These are phyloP conservation scores for Orycteropus afer DNA, from an alignment of 2,113 vertebrate genomes.

Conservation along the genomic window DNA sequence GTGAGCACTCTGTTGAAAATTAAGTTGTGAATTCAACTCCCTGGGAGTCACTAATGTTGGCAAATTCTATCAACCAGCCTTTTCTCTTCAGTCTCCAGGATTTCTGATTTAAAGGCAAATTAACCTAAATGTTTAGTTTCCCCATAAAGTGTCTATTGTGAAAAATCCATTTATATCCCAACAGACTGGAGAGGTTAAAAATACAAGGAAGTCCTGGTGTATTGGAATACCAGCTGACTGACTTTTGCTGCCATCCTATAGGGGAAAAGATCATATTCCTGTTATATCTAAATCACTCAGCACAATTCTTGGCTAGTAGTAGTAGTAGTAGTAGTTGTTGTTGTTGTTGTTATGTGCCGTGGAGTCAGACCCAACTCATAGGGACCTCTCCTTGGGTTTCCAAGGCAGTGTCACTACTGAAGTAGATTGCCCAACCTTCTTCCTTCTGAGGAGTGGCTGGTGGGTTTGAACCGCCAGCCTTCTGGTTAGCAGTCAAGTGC, in stretches of 20 bases:
- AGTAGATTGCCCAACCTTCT: too few relatives aligned
- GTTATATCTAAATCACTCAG: not conserved
- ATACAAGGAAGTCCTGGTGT: not conserved
- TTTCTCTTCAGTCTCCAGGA: constrained; percentile 43
- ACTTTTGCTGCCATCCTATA: not conserved
- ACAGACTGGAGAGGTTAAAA: not conserved
- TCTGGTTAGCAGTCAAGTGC: too few relatives aligned
- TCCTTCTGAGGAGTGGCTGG: too few relatives aligned
- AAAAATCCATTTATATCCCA: constrained; percentile 2
- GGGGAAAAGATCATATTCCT: not conserved
- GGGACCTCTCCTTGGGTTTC: too few relatives aligned
- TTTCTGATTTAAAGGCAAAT: constrained; percentile 60
- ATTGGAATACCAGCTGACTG: not conserved
- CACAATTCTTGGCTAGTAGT: not conserved
- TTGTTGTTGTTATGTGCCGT: too few relatives aligned
- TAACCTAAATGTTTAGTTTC: not conserved
- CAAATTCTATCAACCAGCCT: constrained; percentile 36
- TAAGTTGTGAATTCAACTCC: constrained; percentile 63
- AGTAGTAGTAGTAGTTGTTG: too few relatives aligned
- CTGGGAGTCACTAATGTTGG: constrained; percentile 47
- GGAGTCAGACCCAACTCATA: too few relatives aligned
- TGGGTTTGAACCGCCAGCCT: too few relatives aligned
- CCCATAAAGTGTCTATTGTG: not conserved
- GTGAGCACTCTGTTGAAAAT: constrained; percentile 42
- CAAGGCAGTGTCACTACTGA: too few relatives aligned